These are phyloP conservation scores for Paramisgurnus dabryanus DNA, from an alignment of 2,113 vertebrate genomes.

Conservation along the genomic window DNA sequence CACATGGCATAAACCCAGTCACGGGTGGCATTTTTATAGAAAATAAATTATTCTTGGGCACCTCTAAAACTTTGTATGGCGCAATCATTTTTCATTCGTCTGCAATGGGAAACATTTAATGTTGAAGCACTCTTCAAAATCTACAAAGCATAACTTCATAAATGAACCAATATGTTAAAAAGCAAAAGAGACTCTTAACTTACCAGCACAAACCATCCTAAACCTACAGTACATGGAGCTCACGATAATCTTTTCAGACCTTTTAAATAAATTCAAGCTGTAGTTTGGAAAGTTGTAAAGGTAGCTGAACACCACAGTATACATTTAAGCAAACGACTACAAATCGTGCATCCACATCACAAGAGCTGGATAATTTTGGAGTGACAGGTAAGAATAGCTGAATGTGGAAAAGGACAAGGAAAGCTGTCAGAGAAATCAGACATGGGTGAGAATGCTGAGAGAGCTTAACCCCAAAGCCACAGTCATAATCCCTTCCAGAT, in stretches of 20 bases:
- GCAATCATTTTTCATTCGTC: background rate
- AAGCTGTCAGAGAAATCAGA: constrained; percentile 27
- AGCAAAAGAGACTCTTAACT: too few species aligned
- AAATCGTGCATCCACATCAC: background rate
- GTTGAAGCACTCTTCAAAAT: background rate
- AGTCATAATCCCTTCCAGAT: constrained; percentile 45
- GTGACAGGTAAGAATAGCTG: constrained; percentile 4
- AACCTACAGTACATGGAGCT: too few species aligned
- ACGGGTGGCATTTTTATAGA: constrained; percentile 30
- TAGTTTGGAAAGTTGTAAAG: too few species aligned
- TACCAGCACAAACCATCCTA: background rate
- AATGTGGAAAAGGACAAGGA: background rate
- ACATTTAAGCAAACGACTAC: background rate
- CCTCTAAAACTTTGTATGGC: constrained; percentile 5
- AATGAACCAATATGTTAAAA: too few species aligned
- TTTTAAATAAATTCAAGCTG: too few species aligned
- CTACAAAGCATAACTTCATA: background rate
- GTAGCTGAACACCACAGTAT: too few species aligned
- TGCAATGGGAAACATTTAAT: background rate
- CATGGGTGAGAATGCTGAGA: constrained; percentile 16
- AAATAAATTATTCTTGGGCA: constrained; percentile 35
- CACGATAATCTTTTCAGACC: too few species aligned
- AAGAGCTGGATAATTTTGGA: background rate
- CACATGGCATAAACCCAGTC: constrained; percentile 32
- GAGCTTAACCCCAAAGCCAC: constrained; percentile 42